Base-by-base conservation (phyloP, 2,113 vertebrate species). In the Aegithalos caudatus region DNA sequence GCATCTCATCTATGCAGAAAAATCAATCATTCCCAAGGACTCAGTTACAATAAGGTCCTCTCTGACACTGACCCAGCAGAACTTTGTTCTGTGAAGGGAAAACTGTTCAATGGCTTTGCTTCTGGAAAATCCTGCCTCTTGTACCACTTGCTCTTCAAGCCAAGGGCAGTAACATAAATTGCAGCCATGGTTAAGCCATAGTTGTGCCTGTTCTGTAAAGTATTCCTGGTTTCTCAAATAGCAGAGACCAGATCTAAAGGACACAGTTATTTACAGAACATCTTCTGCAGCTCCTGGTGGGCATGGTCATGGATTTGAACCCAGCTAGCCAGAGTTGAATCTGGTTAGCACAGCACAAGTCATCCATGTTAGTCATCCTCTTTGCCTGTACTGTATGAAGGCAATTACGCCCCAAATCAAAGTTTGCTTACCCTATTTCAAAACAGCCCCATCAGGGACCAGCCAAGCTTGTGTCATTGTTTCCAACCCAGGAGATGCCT, bases 341-440 rank as follows among this genome's bases (percentile, higher is more conserved):
- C 19, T 15, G 14, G 0, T 22, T 18, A 79, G 57, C 5, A 4
- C 7, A 57, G 31, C 14, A 23, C 9, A 2, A 4, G 1, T 58
- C 4, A 2, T 18, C 38, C 14, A 21, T 0, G 0, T n/a, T 12
- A 24, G 19, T 37, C 40, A 18, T 25, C 24, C 24, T 80, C 24
- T 48, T 73, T 18, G 62, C 25, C 53, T n/a, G 14, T 31, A n/a
- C 21, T 1, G 11, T 57, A 6, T 21, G 48, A 4, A 3, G 14
- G 28, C 38, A 78, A 71, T 0, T 2, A 33, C 6, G 42, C 22
- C 54, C 25, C 57, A 69, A 65, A 72, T 9, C 25, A 65, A 38
- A 74, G 33, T 28, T 67, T 71, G 23, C 19, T 58, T 76, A 12
- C 54, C 62, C 24, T 35, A 7, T 28, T 74, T 67, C 37, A 64